Evolutionary conservation across 2,113 vertebrate species (phyloP).

Genomic region (Megaptera novaeangliae): DNA sequence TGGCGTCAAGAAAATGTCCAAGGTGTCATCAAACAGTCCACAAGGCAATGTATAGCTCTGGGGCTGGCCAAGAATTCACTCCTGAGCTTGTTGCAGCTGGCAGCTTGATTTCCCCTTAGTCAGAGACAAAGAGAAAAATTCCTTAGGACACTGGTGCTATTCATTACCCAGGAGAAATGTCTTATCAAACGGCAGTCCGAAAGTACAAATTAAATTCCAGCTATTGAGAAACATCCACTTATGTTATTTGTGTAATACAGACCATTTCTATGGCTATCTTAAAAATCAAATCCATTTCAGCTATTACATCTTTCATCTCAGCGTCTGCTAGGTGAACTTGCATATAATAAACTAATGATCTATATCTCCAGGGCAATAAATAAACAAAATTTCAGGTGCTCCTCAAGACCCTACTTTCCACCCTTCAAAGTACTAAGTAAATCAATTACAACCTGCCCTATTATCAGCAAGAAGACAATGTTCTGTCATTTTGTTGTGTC

Average conservation of each 20-base stretch:
- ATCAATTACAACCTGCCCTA: slow-evolving; percentile 37
- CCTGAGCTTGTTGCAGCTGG: background rate
- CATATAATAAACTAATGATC: background rate
- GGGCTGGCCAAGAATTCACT: background rate
- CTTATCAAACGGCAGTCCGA: background rate
- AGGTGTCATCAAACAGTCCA: background rate
- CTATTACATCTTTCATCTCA: background rate
- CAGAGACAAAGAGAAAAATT: background rate
- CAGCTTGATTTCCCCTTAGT: background rate
- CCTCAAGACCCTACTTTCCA: background rate
- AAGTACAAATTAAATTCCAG: slow-evolving; percentile 31
- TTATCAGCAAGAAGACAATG: background rate
- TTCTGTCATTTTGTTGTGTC: background rate
- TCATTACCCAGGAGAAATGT: background rate
- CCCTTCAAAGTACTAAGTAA: background rate
- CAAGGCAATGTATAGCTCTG: background rate
- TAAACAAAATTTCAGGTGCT: background rate
- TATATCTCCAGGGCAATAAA: background rate
- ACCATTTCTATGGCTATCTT: background rate
- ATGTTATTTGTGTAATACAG: background rate
- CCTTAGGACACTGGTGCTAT: background rate
- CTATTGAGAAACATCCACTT: background rate
- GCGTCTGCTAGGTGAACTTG: background rate
- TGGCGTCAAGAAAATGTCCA: background rate
- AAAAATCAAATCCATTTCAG: background rate